phyloP scores from a whole-genome alignment of 1,140 invertebrate genomes.

The Pseudomyrmex flavicornis region DNA sequence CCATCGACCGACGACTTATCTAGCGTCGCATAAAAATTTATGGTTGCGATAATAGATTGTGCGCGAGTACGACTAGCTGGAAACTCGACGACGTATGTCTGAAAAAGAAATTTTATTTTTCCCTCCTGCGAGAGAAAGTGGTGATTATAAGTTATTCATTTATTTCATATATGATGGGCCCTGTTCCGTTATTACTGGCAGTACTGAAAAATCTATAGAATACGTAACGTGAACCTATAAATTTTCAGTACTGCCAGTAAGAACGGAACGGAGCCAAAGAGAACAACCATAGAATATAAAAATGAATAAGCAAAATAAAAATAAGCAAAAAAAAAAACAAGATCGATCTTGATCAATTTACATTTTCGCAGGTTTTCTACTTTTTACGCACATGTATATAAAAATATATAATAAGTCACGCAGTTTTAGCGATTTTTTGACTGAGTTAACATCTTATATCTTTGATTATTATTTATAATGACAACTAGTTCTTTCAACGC shows the following conservation, averaged over 20 bases:
- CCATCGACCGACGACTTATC: conserved; percentile 44
- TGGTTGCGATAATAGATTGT: conserved; percentile 50
- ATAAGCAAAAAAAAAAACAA: not conserved
- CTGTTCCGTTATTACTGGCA: too few species aligned
- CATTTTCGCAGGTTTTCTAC: not conserved
- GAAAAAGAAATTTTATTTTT: conserved; percentile 24
- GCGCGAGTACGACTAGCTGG: conserved; percentile 31
- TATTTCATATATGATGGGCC: not conserved
- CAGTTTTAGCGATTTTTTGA: too few species aligned
- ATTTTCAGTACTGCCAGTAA: too few species aligned
- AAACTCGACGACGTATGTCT: conserved; percentile 29
- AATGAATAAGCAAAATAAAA: too few species aligned
- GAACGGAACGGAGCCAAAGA: not conserved
- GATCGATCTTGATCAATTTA: not conserved
- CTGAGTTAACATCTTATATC: too few species aligned
- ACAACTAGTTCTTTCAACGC: too few species aligned
- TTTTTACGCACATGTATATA: not conserved
- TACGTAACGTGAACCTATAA: too few species aligned
- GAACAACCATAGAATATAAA: not conserved
- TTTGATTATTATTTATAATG: too few species aligned
- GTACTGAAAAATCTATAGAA: too few species aligned
- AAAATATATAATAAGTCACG: not conserved
- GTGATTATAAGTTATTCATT: conserved; percentile 31
- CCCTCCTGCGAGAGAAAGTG: not conserved
- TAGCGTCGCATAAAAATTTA: conserved; percentile 54